Base-by-base conservation (phyloP, 2,113 vertebrate genomes). In the Apteryx owenii region DNA sequence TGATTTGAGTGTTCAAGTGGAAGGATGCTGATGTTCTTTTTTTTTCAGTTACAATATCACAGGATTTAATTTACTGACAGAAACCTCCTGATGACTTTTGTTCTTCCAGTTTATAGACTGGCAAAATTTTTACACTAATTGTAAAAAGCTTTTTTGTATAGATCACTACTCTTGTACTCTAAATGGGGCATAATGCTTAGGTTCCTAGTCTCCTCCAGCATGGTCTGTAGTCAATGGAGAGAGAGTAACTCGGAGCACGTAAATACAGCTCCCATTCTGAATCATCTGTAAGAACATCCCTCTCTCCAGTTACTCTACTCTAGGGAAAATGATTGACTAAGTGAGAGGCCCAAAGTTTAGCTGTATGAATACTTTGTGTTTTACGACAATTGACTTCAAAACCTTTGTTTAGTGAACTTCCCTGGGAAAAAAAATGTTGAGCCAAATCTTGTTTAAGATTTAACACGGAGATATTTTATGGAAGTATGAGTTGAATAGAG, bases 231-330 rank as follows among this genome's bases (percentile, higher is more conserved):
- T 15, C 40, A 23, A 15, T 0, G 40, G 22, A 61, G n/a, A 31
- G 71, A 46, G 21, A 46, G 51, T 10, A 58, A 4, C 54, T 70
- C 1, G 0, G 33, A 75, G 12, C 51, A 42, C 8, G 6, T 61
- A 5, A 26, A 1, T 25, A 29, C 1, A 1, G 2, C 25, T 73
- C 10, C 50, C 69, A 8, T 11, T 53, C 80, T 53, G 33, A 8
- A 42, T 22, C 36, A 20, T 5, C n/a, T 44, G 26, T 54, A 77
- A 44, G 22, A 66, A 11, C 60, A 44, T 62, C 5, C 29, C 28
- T 38, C 16, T 48, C 29, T 80, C 8, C 40, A 16, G 8, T 70
- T 36, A 7, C 29, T 54, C 11, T 22, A 29, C 22, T 29, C 40
- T 42, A 33, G 53, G 28, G 54, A 73, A 92, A 33, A 5, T 46